phyloP scores from a whole-genome alignment of 2,113 vertebrate genomes.

The Myrmophylax atrothorax region DNA sequence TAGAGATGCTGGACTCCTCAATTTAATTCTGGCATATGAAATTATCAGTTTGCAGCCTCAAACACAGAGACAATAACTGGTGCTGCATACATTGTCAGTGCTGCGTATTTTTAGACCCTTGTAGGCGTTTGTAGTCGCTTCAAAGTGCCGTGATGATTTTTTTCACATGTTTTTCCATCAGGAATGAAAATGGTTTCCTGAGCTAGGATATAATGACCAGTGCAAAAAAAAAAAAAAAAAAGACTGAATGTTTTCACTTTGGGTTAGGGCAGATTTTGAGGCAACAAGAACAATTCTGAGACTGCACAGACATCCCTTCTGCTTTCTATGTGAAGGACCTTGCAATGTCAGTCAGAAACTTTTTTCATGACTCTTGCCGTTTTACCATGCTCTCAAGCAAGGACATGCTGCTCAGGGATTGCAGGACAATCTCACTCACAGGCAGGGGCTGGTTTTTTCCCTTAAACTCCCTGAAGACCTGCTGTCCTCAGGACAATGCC shows the following conservation, averaged over 20 bases:
- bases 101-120: slow-evolving; percentile 21
- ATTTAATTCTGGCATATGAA: background rate
- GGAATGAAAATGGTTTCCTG: background rate
- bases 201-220: background rate
- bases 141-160: background rate
- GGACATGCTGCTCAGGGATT: background rate
- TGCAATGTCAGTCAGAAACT: background rate
- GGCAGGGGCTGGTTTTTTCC: background rate
- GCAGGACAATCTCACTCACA: background rate
- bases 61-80: slow-evolving; percentile 1
- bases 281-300: background rate
- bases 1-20: background rate
- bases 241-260: background rate
- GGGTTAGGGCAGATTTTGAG: background rate
- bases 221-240: background rate
- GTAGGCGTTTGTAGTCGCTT: background rate
- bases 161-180: background rate
- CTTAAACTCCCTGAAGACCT: background rate
- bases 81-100: background rate
- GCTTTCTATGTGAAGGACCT: background rate
- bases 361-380: background rate
- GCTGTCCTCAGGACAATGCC: background rate
- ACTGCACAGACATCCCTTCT: background rate
- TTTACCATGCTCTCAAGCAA: background rate
- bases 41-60: background rate